Evolutionary conservation across 2,113 vertebrate genomes (phyloP).

Genomic region (Pseudorhombus dupliciocellatus): DNA sequence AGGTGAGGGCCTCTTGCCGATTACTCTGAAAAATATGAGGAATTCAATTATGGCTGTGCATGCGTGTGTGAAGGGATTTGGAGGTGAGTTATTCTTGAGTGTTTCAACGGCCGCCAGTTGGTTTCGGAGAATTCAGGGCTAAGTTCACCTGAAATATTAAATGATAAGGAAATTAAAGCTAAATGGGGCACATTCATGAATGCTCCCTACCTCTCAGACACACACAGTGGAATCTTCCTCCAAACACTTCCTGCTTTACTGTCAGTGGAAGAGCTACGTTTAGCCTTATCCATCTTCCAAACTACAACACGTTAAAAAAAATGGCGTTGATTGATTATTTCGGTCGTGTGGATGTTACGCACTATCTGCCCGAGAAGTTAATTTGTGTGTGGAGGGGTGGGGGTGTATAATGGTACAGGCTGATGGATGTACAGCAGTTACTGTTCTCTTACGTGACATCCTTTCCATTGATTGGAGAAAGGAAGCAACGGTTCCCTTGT

Average conservation of each 20-base stretch:
- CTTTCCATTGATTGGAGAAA: constrained; percentile 51
- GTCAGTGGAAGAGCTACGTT: constrained; percentile 13
- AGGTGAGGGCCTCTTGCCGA: constrained; percentile 42
- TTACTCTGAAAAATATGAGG: constrained; percentile 52
- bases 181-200: constrained; percentile 20
- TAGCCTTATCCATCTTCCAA: not conserved
- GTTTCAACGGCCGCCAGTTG: constrained; percentile 29
- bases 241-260: constrained; percentile 24
- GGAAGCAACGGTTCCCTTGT: constrained; percentile 34
- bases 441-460: constrained; percentile 33
- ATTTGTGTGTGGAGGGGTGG: not conserved
- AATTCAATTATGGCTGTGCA: constrained; percentile 69
- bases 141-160: constrained; percentile 49
- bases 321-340: not conserved
- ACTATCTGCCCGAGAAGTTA: not conserved
- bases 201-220: not conserved
- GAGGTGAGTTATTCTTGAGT: constrained; percentile 43
- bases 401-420: constrained; percentile 26
- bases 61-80: constrained; percentile 66
- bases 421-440: constrained; percentile 20
- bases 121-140: constrained; percentile 26
- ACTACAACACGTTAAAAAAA: not conserved
- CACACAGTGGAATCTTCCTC: constrained; percentile 18
- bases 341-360: constrained; percentile 8
- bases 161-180: constrained; percentile 56